A percentile compares a stretch with the other conserved stretches of the same genome.
Evolutionary conservation across 2,888 invertebrate genomes (phyloP).

Genomic region (Venusia cambrica): DNA sequence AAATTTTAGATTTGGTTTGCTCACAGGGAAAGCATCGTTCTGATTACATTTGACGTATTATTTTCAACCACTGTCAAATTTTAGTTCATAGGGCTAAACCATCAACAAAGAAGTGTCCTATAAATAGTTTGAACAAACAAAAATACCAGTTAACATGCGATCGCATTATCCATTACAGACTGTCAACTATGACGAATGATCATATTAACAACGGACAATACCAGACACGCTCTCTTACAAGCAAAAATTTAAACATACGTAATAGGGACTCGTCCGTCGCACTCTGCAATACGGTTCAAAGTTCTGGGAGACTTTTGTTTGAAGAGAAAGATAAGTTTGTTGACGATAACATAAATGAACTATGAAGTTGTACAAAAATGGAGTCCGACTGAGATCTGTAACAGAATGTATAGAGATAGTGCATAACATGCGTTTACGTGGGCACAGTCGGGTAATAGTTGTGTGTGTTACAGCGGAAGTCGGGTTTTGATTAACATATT

Average conservation of each 20-base stretch:
- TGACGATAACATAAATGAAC: constrained; percentile 32
- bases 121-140: constrained; percentile 31
- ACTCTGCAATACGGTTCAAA: constrained; percentile 28
- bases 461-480: constrained; percentile 40
- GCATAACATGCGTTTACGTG: constrained; percentile 61
- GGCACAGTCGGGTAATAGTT: constrained; percentile 56
- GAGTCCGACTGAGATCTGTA: constrained; percentile 49
- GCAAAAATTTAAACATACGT: not conserved
- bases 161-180: constrained; percentile 64
- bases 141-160: constrained; percentile 46
- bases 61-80: constrained; percentile 27
- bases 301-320: constrained; percentile 13
- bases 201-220: constrained; percentile 60
- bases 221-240: constrained; percentile 32
- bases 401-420: constrained; percentile 62
- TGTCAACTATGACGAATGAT: constrained; percentile 66
- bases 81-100: constrained; percentile 22
- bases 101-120: constrained; percentile 31
- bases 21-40: too few relatives aligned
- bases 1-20: too few relatives aligned
- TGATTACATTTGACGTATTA: too few relatives aligned
- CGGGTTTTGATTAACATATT: constrained; percentile 8
- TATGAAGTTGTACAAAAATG: constrained; percentile 54
- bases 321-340: constrained; percentile 19
- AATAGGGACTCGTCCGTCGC: constrained; percentile 2